Percentiles rank a stretch among this genome's conserved stretches.
These are phyloP conservation scores for Scelioninae gen. 1 DNA, from an alignment of 2,888 invertebrate species.

Conservation along the genomic window DNA sequence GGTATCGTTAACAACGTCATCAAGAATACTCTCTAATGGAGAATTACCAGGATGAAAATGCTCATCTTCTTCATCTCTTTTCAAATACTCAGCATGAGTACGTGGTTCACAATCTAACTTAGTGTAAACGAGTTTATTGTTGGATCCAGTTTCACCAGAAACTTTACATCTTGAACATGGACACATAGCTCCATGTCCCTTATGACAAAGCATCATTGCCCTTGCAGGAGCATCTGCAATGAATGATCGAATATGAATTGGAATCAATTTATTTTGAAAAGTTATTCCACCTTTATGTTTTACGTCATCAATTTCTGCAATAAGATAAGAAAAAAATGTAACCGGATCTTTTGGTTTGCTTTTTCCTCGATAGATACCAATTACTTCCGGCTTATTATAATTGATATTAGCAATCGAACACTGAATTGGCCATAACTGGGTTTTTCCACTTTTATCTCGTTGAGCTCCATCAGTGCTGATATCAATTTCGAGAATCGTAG, in stretches of 20 bases:
- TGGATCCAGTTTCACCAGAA: constrained; percentile 37
- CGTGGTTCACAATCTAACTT: no score
- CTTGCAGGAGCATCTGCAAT: constrained; percentile 54
- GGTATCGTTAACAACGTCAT: no score
- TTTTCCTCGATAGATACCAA: constrained; percentile 67
- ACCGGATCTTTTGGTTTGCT: constrained; percentile 50
- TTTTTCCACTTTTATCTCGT: constrained; percentile 24
- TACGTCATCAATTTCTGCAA: background rate
- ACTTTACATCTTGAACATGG: constrained; percentile 46
- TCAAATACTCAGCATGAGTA: constrained; percentile 10
- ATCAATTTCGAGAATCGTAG: background rate
- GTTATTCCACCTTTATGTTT: constrained; percentile 15
- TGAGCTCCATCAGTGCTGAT: constrained; percentile 54
- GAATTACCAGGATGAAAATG: background rate
- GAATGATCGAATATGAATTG: constrained; percentile 32
- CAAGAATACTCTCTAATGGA: no score
- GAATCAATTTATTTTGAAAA: constrained; percentile 6
- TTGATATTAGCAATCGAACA: constrained; percentile 48
- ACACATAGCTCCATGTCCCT: constrained; percentile 32
- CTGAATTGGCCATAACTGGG: constrained; percentile 72
- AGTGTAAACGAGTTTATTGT: background rate
- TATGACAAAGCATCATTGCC: constrained; percentile 40
- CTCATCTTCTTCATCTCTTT: background rate
- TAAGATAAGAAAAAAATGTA: background rate
- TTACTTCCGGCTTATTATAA: constrained; percentile 40